Base-by-base conservation (phyloP, 2,113 vertebrate species). In the Platichthys flesus region DNA sequence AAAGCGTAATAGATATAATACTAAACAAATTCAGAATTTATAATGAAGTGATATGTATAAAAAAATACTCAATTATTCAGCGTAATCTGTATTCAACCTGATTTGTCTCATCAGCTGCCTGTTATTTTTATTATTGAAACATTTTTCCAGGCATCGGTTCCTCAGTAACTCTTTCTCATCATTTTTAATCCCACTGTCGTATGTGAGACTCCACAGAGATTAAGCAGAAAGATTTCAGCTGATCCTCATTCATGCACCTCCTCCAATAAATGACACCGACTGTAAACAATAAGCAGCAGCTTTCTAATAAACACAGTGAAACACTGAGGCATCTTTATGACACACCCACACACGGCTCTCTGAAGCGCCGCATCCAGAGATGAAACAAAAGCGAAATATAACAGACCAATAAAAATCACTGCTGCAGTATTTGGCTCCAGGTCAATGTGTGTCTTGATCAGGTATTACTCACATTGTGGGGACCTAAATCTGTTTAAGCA, bases 361-460 rank as follows among this genome's bases (percentile, higher is more conserved):
- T 42, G 40, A 75, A 78, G 63, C 21, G 66, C 20, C 20, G 10
- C 7, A 54, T 58, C 76, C 65, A 55, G 49, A 76, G 5, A 52
- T 51, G 35, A 84, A 82, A 86, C 67, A 79, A 59, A 35, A 75
- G 40, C 66, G 72, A 75, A 78, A 40, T 3, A 31, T 13, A 57
- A 66, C 7, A 52, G 31, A 31, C 31, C 51, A 31, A 77, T 76
- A 47, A 76, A 62, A 76, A 78, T 21, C 42, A 66, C 64, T 23
- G 67, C 63, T 47, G 79, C 67, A 55, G 65, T 74, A 81, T 79
- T 71, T 71, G 76, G 76, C 37, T 56, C 55, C 35, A 37, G 35
- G 9, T 42, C 10, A 49, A 18, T 16, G 45, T 49, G 45, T 73
- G n/a, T 76, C 26, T 62, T 13, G 40, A 12, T 10, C 9, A 42